Conservation (phyloP, 2,113 vertebrate species). For the Ornithorhynchus anatinus region DNA sequence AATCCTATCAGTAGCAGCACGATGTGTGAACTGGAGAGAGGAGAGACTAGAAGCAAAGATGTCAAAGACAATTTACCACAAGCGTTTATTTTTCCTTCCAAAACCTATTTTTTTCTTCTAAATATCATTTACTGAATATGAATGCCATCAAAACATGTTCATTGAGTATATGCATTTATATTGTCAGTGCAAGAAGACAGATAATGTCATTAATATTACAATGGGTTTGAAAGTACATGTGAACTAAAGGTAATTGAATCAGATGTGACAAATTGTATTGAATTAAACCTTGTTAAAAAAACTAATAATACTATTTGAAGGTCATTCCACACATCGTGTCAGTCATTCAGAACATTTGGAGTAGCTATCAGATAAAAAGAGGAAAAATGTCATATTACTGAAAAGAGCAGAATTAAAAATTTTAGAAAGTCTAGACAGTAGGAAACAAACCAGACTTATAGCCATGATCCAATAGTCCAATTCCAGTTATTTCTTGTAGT, state of each 20-base stretch:
- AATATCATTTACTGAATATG: not conserved
- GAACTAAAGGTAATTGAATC: constrained; percentile 33
- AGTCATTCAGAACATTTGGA: constrained; percentile 19
- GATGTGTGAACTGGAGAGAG: too few relatives aligned
- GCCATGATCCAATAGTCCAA: not conserved
- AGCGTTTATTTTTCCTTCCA: too few relatives aligned
- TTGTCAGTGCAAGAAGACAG: not conserved
- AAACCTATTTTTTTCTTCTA: too few relatives aligned
- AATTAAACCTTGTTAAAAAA: constrained; percentile 31
- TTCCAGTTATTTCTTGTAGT: constrained; percentile 21
- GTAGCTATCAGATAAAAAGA: constrained; percentile 3
- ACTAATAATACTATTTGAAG: constrained; percentile 19
- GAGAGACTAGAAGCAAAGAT: too few relatives aligned
- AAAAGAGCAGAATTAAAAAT: not conserved
- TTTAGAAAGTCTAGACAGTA: not conserved
- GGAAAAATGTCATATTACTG: not conserved
- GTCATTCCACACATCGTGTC: not conserved
- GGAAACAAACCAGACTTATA: constrained; percentile 13
- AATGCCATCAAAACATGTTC: not conserved
- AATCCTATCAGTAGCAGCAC: too few relatives aligned
- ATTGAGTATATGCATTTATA: not conserved
- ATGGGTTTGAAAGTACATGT: constrained; percentile 28
- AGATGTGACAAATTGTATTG: not conserved
- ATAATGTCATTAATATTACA: constrained; percentile 32
- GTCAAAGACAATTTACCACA: too few relatives aligned